Evolutionary conservation across 1,140 invertebrate genomes (phyloP).

Genomic region (Zaprionus capensis): DNA sequence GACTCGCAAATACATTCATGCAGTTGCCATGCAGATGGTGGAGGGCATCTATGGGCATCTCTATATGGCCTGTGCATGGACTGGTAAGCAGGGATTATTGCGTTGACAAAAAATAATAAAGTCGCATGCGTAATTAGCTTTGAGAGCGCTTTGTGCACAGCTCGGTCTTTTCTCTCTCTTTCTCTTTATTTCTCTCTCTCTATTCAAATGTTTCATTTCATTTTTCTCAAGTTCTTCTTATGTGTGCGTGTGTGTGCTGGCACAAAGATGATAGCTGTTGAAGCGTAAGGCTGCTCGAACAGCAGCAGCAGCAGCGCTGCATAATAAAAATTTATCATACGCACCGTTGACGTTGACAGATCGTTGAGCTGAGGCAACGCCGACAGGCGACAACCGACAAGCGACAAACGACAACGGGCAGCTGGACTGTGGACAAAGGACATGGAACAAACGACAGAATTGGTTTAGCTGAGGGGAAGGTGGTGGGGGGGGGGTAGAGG

Average conservation of each 20-base stretch:
- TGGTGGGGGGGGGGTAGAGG: too few species aligned
- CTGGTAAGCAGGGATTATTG: constrained; percentile 22
- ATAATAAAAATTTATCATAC: constrained; percentile 81
- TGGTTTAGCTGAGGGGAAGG: background rate
- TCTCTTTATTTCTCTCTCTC: background rate
- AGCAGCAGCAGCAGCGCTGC: constrained; percentile 34
- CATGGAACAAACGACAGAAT: constrained; percentile 15
- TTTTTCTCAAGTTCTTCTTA: constrained; percentile 16
- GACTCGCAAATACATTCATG: constrained; percentile 8
- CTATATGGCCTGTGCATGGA: background rate
- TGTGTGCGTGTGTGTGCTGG: constrained; percentile 8
- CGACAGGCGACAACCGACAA: constrained; percentile 38
- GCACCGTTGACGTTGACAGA: constrained; percentile 81
- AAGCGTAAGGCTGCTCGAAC: constrained; percentile 30
- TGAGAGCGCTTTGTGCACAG: constrained; percentile 2
- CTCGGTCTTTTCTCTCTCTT: background rate
- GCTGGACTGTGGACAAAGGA: constrained; percentile 12
- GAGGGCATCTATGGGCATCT: background rate
- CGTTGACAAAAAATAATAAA: constrained; percentile 43
- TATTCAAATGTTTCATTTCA: constrained; percentile 24
- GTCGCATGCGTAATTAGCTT: constrained; percentile 50
- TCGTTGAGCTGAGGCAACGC: constrained; percentile 56
- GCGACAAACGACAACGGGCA: constrained; percentile 32
- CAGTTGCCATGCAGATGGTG: background rate
- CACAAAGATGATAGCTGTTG: constrained; percentile 28